phyloP scores from a whole-genome alignment of 2,888 invertebrate genomes.

The Heliconius ethilla region DNA sequence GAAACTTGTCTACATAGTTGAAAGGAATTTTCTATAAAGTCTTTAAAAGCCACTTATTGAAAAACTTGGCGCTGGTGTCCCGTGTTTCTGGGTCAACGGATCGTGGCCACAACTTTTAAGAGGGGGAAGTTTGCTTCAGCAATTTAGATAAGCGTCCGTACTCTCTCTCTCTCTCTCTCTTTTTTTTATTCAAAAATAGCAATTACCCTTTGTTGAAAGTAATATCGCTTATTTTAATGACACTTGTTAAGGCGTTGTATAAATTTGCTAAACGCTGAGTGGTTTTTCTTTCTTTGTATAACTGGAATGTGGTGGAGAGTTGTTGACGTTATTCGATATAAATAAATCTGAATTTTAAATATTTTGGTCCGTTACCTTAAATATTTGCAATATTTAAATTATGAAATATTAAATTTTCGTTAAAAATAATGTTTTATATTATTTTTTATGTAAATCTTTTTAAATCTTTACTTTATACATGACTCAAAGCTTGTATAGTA shows the following conservation, averaged over 20 bases:
- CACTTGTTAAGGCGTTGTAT: slow-evolving; percentile 4
- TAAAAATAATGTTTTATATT: too few relatives aligned
- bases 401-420: background rate
- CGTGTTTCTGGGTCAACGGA: slow-evolving; percentile 64
- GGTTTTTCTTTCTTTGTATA: slow-evolving; percentile 12
- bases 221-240: slow-evolving; percentile 22
- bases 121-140: slow-evolving; percentile 48
- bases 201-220: slow-evolving; percentile 30
- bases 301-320: background rate
- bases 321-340: slow-evolving; percentile 2
- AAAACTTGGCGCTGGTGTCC: slow-evolving; percentile 64
- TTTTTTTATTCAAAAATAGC: slow-evolving; percentile 28
- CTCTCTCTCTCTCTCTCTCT: background rate
- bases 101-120: slow-evolving; percentile 47
- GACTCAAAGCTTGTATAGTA: too few relatives aligned
- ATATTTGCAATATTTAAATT: background rate
- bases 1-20: slow-evolving; percentile 49
- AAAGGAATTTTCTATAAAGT: slow-evolving; percentile 59
- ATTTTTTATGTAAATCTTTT: too few relatives aligned
- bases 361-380: background rate
- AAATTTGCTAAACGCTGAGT: slow-evolving; percentile 10
- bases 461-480: too few relatives aligned
- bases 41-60: slow-evolving; percentile 66
- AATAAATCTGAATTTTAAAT: background rate
- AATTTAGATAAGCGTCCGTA: slow-evolving; percentile 41